Conservation (phyloP, 2,113 vertebrate species). For the Todiramphus saurophagus region DNA sequence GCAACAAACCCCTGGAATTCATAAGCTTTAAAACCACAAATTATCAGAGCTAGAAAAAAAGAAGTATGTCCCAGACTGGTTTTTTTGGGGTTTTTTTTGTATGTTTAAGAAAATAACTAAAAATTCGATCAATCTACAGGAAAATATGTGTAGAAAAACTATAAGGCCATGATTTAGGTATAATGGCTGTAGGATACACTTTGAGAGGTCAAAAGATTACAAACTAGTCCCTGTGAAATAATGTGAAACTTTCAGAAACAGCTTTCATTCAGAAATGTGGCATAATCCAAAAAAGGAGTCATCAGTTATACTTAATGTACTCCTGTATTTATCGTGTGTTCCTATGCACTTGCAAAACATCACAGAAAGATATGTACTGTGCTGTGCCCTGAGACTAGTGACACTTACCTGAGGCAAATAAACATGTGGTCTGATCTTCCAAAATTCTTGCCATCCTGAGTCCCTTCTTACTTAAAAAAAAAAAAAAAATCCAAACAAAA, state of each 20-base stretch:
- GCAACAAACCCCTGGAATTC: not conserved
- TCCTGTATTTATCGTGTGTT: not conserved
- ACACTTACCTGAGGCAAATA: not conserved
- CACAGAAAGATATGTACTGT: not conserved
- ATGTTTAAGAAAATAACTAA: not conserved
- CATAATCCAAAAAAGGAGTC: not conserved
- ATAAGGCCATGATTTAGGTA: not conserved
- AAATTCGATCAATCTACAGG: not conserved
- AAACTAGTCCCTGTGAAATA: not conserved
- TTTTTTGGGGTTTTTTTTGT: not conserved
- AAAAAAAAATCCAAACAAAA: not conserved
- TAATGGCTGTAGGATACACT: not conserved
- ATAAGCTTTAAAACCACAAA: not conserved
- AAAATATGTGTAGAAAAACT: not conserved
- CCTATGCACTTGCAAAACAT: not conserved
- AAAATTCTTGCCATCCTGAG: not conserved
- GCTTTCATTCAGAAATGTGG: not conserved
- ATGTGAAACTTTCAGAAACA: not conserved
- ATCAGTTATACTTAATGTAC: not conserved
- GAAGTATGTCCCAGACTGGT: not conserved
- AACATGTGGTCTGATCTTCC: not conserved
- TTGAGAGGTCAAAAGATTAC: not conserved
- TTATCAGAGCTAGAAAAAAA: not conserved
- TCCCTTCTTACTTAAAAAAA: not conserved
- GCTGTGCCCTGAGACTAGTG: not conserved